Evolutionary conservation across 2,888 invertebrate species (phyloP).

Genomic region (Catocala sponsa): DNA sequence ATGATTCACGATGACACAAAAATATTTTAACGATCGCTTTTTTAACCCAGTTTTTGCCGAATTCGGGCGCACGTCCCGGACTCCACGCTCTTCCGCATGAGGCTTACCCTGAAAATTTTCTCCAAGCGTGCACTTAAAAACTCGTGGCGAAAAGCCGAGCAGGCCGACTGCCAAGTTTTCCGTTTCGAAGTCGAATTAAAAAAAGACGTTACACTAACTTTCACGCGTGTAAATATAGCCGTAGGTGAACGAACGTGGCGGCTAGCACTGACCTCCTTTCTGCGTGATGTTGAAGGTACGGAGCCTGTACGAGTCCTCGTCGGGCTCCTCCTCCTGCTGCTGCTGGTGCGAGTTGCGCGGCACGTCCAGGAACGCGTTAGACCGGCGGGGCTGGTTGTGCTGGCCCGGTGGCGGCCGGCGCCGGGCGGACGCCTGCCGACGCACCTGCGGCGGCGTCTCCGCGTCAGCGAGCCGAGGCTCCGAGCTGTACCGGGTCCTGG

Average conservation of each 20-base stretch:
- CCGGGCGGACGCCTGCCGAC: constrained; percentile 89
- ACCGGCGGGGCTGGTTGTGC: constrained; percentile 88
- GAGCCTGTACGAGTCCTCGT: constrained; percentile 96
- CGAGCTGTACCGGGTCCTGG: constrained; percentile 89
- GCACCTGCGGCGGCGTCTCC: constrained; percentile 90
- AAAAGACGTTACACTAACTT: constrained; percentile 69
- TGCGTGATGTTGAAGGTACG: constrained; percentile 97
- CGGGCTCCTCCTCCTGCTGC: constrained; percentile 89
- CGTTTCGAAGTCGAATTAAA: constrained; percentile 67
- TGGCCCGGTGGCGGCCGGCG: constrained; percentile 84
- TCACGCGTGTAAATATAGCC: constrained; percentile 71
- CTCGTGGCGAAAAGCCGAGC: constrained; percentile 52
- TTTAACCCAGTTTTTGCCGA: constrained; percentile 62
- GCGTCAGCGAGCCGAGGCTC: constrained; percentile 90
- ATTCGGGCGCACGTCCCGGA: constrained; percentile 44
- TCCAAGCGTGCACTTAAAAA: constrained; percentile 58
- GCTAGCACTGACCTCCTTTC: constrained; percentile 92
- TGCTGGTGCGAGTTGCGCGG: constrained; percentile 79
- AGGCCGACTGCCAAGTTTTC: constrained; percentile 78
- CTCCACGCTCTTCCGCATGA: constrained; percentile 49
- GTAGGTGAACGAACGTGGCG: constrained; percentile 76
- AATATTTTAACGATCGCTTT: constrained; percentile 65
- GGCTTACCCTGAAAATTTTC: constrained; percentile 40
- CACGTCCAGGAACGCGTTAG: constrained; percentile 92
- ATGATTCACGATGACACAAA: constrained; percentile 74